phyloP scores from a whole-genome alignment of 2,113 vertebrate genomes.

The Oncorhynchus keta region DNA sequence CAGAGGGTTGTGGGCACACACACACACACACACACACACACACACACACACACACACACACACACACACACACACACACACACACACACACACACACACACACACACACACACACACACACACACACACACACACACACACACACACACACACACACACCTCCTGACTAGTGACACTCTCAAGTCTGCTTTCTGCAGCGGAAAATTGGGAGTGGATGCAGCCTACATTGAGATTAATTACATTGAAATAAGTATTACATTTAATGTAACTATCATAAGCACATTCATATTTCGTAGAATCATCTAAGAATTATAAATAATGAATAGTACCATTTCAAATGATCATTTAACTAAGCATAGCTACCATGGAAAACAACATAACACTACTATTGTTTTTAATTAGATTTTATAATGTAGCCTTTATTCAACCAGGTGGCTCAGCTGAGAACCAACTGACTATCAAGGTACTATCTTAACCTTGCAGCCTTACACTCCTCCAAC shows the following conservation, averaged over 20 bases:
- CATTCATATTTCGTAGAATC: no score
- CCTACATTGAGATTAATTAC: no score
- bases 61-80: constrained; percentile 15
- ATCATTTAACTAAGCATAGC: not conserved
- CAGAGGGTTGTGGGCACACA: constrained; percentile 39
- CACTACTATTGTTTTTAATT: not conserved
- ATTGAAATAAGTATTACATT: no score
- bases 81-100: constrained; percentile 15
- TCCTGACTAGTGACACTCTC: no score
- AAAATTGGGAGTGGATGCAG: no score
- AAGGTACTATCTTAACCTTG: constrained; percentile 12
- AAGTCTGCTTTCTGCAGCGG: no score
- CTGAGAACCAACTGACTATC: constrained; percentile 34
- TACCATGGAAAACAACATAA: not conserved
- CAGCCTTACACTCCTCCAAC: not conserved
- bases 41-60: constrained; percentile 15
- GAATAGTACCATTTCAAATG: not conserved
- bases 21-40: constrained; percentile 42
- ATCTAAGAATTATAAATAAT: no score
- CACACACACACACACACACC: constrained; percentile 1
- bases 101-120: constrained; percentile 15
- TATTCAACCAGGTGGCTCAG: constrained; percentile 64
- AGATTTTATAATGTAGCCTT: not conserved
- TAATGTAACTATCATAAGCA: no score
- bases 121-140: constrained; percentile 14